Evolutionary conservation across 2,888 invertebrate genomes (phyloP).

Genomic region (Drosophila colorata): DNA sequence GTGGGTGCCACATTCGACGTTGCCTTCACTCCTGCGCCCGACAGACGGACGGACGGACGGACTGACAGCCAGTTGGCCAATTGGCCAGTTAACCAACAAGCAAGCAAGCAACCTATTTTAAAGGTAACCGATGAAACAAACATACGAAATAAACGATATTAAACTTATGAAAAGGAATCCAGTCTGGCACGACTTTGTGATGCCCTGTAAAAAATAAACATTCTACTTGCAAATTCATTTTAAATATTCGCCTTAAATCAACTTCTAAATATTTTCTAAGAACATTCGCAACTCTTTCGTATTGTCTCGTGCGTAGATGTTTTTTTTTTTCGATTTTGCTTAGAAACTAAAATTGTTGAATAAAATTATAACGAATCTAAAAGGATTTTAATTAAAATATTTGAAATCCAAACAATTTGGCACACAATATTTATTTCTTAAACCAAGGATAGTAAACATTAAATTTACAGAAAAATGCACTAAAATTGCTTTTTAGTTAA

Average conservation of each 20-base stretch:
- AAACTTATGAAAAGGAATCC: slow-evolving; percentile 14
- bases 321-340: slow-evolving; percentile 13
- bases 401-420: neutral
- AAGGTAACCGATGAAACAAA: slow-evolving; percentile 35
- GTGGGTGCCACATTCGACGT: slow-evolving; percentile 9
- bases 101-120: slow-evolving; percentile 28
- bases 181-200: slow-evolving; percentile 25
- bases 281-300: neutral
- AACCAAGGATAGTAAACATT: no score
- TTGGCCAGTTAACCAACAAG: slow-evolving; percentile 30
- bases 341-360: slow-evolving; percentile 40
- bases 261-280: slow-evolving; percentile 1
- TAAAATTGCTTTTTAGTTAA: no score
- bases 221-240: slow-evolving; percentile 8
- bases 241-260: slow-evolving; percentile 6
- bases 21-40: slow-evolving; percentile 36
- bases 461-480: no score
- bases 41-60: neutral
- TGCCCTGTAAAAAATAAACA: slow-evolving; percentile 23
- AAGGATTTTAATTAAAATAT: slow-evolving; percentile 9
- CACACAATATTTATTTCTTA: neutral
- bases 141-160: slow-evolving; percentile 23
- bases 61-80: slow-evolving; percentile 18
- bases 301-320: slow-evolving; percentile 9
- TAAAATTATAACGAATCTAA: slow-evolving; percentile 35